Conservation (phyloP, 2,797 vertebrate genomes). For the Pipistrellus kuhlii region DNA sequence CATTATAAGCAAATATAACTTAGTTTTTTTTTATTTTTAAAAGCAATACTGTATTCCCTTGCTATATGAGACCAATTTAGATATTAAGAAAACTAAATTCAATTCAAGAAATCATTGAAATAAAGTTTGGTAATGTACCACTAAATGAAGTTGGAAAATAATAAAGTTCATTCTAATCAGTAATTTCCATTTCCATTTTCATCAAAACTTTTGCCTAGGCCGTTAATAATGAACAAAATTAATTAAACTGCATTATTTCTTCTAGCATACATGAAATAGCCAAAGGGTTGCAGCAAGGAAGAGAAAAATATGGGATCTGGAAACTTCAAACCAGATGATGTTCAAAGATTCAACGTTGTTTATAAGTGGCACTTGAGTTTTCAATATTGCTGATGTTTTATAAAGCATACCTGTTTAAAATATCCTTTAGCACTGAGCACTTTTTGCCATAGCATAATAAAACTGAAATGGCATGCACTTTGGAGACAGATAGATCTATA, state of each 20-base stretch:
- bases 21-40: conserved; percentile 30
- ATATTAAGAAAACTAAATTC: conserved; percentile 24
- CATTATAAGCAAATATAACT: conserved; percentile 33
- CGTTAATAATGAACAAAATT: conserved; percentile 56
- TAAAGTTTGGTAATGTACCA: conserved; percentile 49
- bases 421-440: not conserved
- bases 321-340: not conserved
- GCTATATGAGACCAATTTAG: conserved; percentile 20
- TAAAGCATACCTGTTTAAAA: conserved; percentile 3
- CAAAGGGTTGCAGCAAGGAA: not conserved
- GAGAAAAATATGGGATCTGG: not conserved
- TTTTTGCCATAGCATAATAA: conserved; percentile 38
- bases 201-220: conserved; percentile 26
- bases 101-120: conserved; percentile 49
- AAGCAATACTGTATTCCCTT: conserved; percentile 50
- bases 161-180: conserved; percentile 61
- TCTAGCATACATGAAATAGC: not conserved
- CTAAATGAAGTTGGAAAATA: conserved; percentile 67
- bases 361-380: not conserved
- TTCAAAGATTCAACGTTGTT: not conserved
- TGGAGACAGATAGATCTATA: not conserved
- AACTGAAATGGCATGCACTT: not conserved
- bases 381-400: conserved; percentile 26
- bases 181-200: conserved; percentile 50
- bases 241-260: conserved; percentile 54